Base-by-base conservation (phyloP, 2,113 vertebrate genomes). In the Chionodraco myersi region DNA sequence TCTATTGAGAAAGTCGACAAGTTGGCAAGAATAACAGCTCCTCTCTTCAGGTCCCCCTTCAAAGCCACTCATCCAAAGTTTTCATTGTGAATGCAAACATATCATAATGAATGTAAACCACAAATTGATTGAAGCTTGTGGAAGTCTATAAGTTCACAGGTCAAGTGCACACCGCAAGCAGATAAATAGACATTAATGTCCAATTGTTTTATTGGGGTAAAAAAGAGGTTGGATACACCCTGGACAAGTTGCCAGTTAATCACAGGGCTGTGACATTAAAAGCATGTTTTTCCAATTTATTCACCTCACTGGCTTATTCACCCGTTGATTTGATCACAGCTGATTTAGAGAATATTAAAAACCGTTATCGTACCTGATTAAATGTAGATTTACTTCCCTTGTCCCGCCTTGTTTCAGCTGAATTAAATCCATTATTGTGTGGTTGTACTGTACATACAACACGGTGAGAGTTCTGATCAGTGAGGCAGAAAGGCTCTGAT, bases 391-490 rank as follows among this genome's bases (percentile, higher is more conserved):
- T n/a, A 10, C 56, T n/a, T 63, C 10, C n/a, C 10, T 11, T 34
- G 14, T 45, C 76, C 72, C n/a, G 44, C 66, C 54, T 36, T 52
- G 74, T 79, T 84, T 73, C 66, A 66, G 61, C 72, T 62, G 75
- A 67, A 79, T 73, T 78, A 76, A 78, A 58, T 82, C 68, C 56
- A 75, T 85, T 72, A 72, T 67, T 36, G 23, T 78, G 44, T 6
- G 7, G 47, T 51, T 76, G 72, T 79, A 45, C 26, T 76, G 72
- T 79, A 36, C 26, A 54, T 79, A 45, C 26, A 54, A 77, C 83
- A 61, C 2, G 49, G 18, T 21, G 47, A 62, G 68, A 47, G 67
- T 76, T 81, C 64, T 71, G 88, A 82, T 83, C 75, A 77, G 63
- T 16, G 63, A 77, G 71, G 54, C 75, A 48, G 73, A 82, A 81